These are phyloP conservation scores for Heterohyrax brucei DNA, from an alignment of 2,797 vertebrate species.

Conservation along the genomic window DNA sequence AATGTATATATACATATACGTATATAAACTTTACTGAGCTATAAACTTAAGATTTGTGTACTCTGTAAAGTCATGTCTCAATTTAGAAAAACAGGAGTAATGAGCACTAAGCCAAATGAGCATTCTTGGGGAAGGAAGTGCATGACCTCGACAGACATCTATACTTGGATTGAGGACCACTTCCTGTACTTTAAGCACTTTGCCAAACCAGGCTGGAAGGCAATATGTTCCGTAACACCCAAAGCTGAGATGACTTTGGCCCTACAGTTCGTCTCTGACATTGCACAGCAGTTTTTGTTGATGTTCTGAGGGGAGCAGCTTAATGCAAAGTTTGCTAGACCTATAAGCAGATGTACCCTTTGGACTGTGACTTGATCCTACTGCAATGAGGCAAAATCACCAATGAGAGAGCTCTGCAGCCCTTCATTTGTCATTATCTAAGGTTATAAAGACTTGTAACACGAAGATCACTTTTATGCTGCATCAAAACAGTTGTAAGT, in stretches of 20 bases:
- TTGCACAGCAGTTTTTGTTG: background rate
- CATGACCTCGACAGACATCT: conserved; percentile 99
- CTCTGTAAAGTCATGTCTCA: conserved; percentile 39
- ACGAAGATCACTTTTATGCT: background rate
- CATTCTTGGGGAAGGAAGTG: conserved; percentile 89
- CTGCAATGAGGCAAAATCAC: background rate
- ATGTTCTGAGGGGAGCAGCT: background rate
- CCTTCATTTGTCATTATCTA: background rate
- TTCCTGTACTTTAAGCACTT: conserved; percentile 97
- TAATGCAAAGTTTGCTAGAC: background rate
- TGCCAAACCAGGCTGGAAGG: conserved; percentile 99
- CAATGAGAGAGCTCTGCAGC: background rate
- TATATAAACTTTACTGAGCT: conserved; percentile 11
- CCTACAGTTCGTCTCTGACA: background rate
- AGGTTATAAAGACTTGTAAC: background rate
- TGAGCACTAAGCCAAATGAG: background rate
- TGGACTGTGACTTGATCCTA: background rate
- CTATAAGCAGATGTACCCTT: background rate
- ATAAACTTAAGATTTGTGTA: conserved; percentile 16
- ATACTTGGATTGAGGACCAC: conserved; percentile 97
- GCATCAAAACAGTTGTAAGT: background rate
- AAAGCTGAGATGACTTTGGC: background rate
- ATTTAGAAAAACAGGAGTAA: background rate
- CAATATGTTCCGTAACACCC: conserved; percentile 81
- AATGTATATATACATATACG: background rate